phyloP scores from a whole-genome alignment of 2,113 vertebrate genomes.

The Glaucidium brasilianum region DNA sequence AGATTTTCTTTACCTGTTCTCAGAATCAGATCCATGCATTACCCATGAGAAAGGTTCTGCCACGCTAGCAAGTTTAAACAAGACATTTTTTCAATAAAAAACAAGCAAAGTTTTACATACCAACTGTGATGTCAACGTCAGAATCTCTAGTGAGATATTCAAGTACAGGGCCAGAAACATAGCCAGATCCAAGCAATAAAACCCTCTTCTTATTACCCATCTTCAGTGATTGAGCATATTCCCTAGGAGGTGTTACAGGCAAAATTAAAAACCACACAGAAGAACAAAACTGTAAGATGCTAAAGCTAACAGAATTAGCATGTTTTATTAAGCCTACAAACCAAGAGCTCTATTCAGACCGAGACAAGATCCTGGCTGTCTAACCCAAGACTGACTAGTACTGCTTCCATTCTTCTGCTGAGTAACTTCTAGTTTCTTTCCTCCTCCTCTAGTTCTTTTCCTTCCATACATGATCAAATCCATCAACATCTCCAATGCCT shows the following conservation, averaged over 20 bases:
- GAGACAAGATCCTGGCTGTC: background rate
- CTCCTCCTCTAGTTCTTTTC: too few species aligned
- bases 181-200: conserved; percentile 91
- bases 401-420: background rate
- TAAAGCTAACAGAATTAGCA: background rate
- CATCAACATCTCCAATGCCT: background rate
- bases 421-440: background rate
- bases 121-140: conserved; percentile 85
- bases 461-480: background rate
- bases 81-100: background rate
- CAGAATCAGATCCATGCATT: background rate
- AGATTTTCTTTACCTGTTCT: background rate
- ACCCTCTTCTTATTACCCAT: conserved; percentile 84
- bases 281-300: background rate
- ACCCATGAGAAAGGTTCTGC: background rate
- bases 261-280: conserved; percentile 7
- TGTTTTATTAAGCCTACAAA: background rate
- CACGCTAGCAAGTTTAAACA: background rate
- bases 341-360: background rate
- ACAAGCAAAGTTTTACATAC: conserved; percentile 71
- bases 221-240: conserved; percentile 79
- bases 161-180: conserved; percentile 90
- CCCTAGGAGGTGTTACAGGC: conserved; percentile 70
- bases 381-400: background rate
- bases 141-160: conserved; percentile 89